Evolutionary conservation across 2,113 vertebrate genomes (phyloP).

Genomic region (Sula dactylatra): DNA sequence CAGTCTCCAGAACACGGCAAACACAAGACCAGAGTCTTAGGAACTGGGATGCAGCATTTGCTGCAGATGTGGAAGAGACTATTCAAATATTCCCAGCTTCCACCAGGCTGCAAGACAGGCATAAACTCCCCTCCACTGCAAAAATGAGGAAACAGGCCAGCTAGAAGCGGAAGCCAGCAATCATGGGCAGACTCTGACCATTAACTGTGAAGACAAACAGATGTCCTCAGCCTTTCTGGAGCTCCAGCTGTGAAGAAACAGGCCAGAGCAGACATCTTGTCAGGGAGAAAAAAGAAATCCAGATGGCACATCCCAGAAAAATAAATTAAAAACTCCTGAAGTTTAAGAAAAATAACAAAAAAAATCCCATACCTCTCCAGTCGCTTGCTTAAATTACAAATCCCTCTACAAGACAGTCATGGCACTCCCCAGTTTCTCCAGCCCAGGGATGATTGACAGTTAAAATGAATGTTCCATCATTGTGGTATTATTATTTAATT

Average conservation of each 20-base stretch:
- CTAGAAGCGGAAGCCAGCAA: neutral
- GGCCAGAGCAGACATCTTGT: neutral
- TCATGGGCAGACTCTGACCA: neutral
- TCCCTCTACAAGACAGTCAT: neutral
- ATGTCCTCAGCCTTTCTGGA: neutral
- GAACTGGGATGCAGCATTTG: neutral
- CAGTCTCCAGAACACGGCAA: neutral
- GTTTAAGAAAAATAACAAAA: neutral
- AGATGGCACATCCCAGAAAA: neutral
- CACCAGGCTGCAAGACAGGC: neutral
- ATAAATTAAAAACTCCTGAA: neutral
- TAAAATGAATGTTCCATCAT: slow-evolving; percentile 46
- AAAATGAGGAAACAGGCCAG: neutral
- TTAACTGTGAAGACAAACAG: neutral
- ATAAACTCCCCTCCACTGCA: neutral
- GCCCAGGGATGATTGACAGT: slow-evolving; percentile 38
- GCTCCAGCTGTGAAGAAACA: neutral
- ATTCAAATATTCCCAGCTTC: neutral
- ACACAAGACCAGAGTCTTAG: neutral
- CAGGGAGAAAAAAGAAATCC: neutral
- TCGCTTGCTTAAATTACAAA: neutral
- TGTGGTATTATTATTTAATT: slow-evolving; percentile 68
- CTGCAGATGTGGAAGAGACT: neutral
- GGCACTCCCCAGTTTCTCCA: neutral
- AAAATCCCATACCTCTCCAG: neutral